A percentile compares a stretch with the other conserved stretches of the same genome.
These are phyloP conservation scores for Cheumatopsyche charites DNA, from an alignment of 1,140 invertebrate species.

Conservation along the genomic window DNA sequence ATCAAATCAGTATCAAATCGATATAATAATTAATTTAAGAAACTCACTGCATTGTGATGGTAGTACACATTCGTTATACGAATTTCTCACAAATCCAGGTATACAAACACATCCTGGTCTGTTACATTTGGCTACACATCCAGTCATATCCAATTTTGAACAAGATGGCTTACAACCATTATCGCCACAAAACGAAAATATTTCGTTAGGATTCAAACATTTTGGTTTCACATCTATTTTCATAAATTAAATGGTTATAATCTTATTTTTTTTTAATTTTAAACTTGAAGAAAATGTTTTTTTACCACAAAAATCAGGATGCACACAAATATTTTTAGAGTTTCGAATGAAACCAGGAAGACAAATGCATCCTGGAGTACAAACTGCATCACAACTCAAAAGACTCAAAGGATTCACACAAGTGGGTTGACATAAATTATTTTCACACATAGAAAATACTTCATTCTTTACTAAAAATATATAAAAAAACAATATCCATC, in stretches of 20 bases:
- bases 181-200: constrained; percentile 6
- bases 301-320: not conserved
- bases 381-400: not conserved
- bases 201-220: not conserved
- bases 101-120: constrained; percentile 16
- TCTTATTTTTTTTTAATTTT: too few species aligned
- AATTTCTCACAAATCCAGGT: not conserved
- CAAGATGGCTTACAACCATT: not conserved
- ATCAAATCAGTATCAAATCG: too few species aligned
- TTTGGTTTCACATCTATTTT: not conserved
- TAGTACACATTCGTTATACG: not conserved
- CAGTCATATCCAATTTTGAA: not conserved
- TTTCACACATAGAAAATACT: not conserved
- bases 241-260: too few species aligned
- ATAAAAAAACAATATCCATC: too few species aligned
- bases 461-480: not conserved
- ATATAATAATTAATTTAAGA: not conserved
- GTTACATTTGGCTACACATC: constrained; percentile 2
- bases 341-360: constrained; percentile 2
- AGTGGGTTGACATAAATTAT: not conserved
- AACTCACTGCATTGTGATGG: not conserved
- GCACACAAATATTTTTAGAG: not conserved
- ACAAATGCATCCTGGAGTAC: constrained; percentile 5
- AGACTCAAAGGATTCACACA: not conserved
- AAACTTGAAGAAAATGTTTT: not conserved